Percentiles rank a stretch among this genome's conserved stretches.
Evolutionary conservation across 2,888 invertebrate genomes (phyloP).

Genomic region (Leucophenga maculata): DNA sequence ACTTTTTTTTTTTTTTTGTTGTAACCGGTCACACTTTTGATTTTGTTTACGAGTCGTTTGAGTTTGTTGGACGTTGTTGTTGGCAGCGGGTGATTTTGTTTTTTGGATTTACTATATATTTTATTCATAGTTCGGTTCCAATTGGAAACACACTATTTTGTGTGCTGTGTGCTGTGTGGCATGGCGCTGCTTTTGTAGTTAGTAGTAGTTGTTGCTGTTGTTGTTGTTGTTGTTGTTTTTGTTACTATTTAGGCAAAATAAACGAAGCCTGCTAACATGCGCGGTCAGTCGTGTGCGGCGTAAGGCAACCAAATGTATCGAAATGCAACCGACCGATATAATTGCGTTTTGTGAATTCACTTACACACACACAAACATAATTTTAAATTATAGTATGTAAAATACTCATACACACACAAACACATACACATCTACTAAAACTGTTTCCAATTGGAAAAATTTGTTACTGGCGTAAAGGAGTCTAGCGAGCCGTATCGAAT

Average conservation of each 20-base stretch:
- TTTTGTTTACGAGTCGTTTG: conserved; percentile 31
- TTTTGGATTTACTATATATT: background rate
- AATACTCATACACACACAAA: conserved; percentile 46
- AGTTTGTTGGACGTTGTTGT: conserved; percentile 41
- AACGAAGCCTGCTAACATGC: conserved; percentile 63
- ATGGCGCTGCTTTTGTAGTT: background rate
- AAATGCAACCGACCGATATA: conserved; percentile 72
- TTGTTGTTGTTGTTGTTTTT: background rate
- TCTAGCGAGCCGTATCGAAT: conserved; percentile 58
- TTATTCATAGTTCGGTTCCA: conserved; percentile 7
- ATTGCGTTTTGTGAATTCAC: conserved; percentile 60
- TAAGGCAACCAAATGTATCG: conserved; percentile 73
- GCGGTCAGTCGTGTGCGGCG: conserved; percentile 73
- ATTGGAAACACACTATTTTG: conserved; percentile 17
- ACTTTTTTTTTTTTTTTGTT: background rate
- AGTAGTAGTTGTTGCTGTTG: background rate
- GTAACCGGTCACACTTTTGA: conserved; percentile 2
- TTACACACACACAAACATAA: conserved; percentile 52
- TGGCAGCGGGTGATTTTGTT: conserved; percentile 10
- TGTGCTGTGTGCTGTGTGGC: background rate
- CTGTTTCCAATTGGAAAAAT: conserved; percentile 64
- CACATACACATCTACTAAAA: background rate
- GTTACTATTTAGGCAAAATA: background rate
- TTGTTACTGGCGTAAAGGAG: conserved; percentile 61
- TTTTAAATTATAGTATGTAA: conserved; percentile 47